Evolutionary conservation across 2,888 invertebrate genomes (phyloP), one percentile per base, ranked within the genome.

Genomic region (Calephelis perditalis): DNA sequence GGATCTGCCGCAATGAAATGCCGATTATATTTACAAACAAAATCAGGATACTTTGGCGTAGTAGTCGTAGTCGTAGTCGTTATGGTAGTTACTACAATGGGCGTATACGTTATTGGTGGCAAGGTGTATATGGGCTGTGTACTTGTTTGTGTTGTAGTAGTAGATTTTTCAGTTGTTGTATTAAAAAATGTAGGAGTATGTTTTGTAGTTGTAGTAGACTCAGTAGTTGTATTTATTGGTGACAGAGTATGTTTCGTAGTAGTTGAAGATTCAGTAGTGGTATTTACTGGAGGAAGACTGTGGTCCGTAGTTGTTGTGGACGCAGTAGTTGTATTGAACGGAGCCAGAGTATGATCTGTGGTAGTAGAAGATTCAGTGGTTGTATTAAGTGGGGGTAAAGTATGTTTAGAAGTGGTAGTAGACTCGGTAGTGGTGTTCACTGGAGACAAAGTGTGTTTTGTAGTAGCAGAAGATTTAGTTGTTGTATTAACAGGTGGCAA

Each of bases 1-100:
- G 56, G 47, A 52, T 67, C 65, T 7, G 64, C 62, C 15, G 56
- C 66, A 4, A 43, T 26, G 9, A 60, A 64, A 4, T 46, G 52
- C 12, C 62, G 60, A 12, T n/a, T 12, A 52, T 10, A 8, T 15
- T 52, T 58, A 46, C 49, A 15, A 57, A 8, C 8, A 1, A 40
- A 7, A 8, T 40, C 7, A 5, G 40, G 40, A 40, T 40, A 7
- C 7, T 40, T 7, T 8, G 6, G 6, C 2, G 40, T 6, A 40
- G 40, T 40, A 40, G 40, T 60, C 6, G 60, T 37, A 7, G 62
- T 36, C 12, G 57, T 49, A 26, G 64, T 58, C 5, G 64, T 60
- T 54, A 60, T 43, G 5, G 58, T 49, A 7, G 12, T 40, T 40
- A 8, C 6, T 4, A 7, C 6, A 7, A 8, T 40, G 6, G 6